Conservation (phyloP, 2,113 vertebrate genomes). For the Atractosteus spatula region DNA sequence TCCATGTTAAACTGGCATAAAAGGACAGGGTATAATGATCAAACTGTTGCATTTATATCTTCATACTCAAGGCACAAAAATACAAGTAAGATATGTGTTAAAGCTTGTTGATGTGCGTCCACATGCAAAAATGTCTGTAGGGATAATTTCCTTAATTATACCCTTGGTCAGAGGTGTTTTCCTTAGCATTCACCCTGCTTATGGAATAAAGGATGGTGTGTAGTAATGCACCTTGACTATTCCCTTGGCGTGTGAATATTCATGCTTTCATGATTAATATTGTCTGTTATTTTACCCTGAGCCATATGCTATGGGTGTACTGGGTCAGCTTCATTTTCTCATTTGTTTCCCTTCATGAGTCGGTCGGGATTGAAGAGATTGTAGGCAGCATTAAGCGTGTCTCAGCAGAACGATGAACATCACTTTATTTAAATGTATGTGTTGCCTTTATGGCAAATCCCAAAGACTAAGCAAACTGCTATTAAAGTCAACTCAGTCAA, state of each 20-base stretch:
- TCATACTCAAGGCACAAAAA: not conserved
- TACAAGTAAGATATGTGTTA: conserved; percentile 21
- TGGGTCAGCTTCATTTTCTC: conserved; percentile 23
- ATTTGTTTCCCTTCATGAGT: conserved; percentile 41
- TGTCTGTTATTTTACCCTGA: conserved; percentile 43
- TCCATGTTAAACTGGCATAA: no score
- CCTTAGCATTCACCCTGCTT: conserved; percentile 46
- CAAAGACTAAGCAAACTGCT: conserved; percentile 13
- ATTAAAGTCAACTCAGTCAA: no score
- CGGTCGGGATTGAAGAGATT: conserved; percentile 39
- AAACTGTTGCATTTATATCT: not conserved
- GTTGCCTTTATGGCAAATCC: conserved; percentile 46
- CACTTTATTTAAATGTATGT: conserved; percentile 55
- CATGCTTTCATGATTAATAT: conserved; percentile 64
- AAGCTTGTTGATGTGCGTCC: conserved; percentile 34
- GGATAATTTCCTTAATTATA: conserved; percentile 58
- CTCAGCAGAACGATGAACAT: conserved; percentile 46
- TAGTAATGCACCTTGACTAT: conserved; percentile 47
- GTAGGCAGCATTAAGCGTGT: conserved; percentile 50
- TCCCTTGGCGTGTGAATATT: conserved; percentile 61
- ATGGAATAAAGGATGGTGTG: conserved; percentile 57
- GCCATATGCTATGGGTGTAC: conserved; percentile 37
- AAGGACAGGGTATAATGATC: no score
- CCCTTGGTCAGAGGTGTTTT: conserved; percentile 43
- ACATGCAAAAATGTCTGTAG: conserved; percentile 24